Evolutionary conservation across 2,888 invertebrate species (phyloP), one percentile per base, ranked within the genome.

Genomic region (Aphidius colemani): DNA sequence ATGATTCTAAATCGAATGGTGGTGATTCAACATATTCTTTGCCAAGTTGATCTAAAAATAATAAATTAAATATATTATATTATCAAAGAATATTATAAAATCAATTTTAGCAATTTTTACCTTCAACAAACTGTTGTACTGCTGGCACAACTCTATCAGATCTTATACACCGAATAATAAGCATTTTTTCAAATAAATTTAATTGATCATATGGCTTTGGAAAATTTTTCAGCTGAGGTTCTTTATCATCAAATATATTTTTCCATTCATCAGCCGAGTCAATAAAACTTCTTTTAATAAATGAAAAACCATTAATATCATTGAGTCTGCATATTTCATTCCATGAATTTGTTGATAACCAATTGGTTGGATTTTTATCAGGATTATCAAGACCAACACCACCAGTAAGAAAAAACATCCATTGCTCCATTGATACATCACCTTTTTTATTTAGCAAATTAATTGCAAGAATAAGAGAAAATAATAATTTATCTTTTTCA

Each of bases 401-500:
- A 13, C 96, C 96, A 2, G 93, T 95, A 70, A 96, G 80, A 44
- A 96, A 83, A 82, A 96, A 96, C 86, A 94, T 87, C 88, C 95
- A 95, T 78, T 95, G 90, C 0, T 84, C 74, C 60, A 86, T 84
- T 66, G 89, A 86, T 69, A 94, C 80, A 66, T 84, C 81, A 18
- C 86, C 86, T 56, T 88, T 86, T 76, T 87, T 88, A 72, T 87
- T 83, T 84, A 92, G 84, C 71, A 91, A 85, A 76, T 94, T 94
- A 59, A 93, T 86, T 39, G 89, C 86, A 70, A 94, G 84, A 71
- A 93, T 83, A 65, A 95, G 84, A 41, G 93, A 94, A 84, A 96
- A 96, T 65, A 96, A 87, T 63, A 96, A 85, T 84, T 97, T 96
- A 83, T 97, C 95, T 88, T 95, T 94, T 83, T 96, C 96, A 83